Evolutionary conservation across 1,140 invertebrate genomes (phyloP).

Genomic region (Tetragonula clypearis): DNA sequence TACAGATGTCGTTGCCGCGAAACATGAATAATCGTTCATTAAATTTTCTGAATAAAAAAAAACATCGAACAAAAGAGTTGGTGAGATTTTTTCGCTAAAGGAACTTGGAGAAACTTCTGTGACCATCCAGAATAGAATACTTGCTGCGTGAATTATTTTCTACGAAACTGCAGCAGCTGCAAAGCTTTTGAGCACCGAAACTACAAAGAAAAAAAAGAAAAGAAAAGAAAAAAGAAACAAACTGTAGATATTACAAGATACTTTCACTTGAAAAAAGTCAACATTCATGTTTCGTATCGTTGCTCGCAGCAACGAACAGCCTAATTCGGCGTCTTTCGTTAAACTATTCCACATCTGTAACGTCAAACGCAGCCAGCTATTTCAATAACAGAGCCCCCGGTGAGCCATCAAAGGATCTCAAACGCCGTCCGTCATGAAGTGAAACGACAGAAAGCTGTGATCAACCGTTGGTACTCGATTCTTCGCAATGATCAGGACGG

Average conservation of each 20-base stretch:
- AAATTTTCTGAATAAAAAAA: background rate
- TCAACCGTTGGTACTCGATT: background rate
- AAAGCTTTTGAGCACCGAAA: background rate
- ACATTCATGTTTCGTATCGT: no score
- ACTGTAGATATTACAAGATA: no score
- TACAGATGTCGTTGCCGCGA: background rate
- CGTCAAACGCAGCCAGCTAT: background rate
- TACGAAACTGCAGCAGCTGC: background rate
- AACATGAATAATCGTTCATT: background rate
- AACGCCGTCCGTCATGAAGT: background rate
- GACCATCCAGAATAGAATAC: background rate
- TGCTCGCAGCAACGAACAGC: no score
- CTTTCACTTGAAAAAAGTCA: no score
- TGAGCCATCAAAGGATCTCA: background rate
- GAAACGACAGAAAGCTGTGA: background rate
- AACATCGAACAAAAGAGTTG: no score
- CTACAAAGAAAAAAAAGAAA: fast-evolving
- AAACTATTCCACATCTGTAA: background rate
- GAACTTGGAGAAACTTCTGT: background rate
- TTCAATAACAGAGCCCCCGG: background rate
- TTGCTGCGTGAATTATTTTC: background rate
- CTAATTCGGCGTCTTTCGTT: background rate
- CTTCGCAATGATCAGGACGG: background rate
- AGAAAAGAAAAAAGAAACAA: no score
- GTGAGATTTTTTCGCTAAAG: no score